Evolutionary conservation across 2,797 vertebrate species (phyloP), one percentile per base, ranked within the genome.

Genomic region (Bovichtus diacanthus): DNA sequence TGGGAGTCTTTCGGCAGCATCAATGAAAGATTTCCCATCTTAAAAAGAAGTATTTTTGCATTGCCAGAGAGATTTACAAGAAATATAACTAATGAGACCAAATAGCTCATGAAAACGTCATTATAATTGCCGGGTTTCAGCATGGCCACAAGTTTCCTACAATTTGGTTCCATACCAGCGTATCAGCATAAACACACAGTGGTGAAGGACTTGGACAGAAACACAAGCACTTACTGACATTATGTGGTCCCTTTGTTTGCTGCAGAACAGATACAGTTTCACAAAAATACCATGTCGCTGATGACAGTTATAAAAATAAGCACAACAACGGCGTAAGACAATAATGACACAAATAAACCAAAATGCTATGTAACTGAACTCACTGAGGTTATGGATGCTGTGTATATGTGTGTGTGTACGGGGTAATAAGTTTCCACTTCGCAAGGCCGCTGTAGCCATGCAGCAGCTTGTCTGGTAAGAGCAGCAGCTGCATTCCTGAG

Each of bases 401-500:
- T 23, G 12, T 60, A 46, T 56, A 65, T 46, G 31, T 49, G 21
- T 11, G 18, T 39, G 64, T 25, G n/a, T 56, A 63, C 56, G 36
- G 50, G 50, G 56, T 53, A 56, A 51, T 70, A 49, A 39, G 72
- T 60, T 80, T 80, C 76, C 50, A 44, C 76, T 61, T 78, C 81
- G 76, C 43, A 34, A 80, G 80, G 78, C 83, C 38, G 47, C 44
- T 67, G 79, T 18, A 87, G 91, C 92, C 89, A 11, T 93, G 95
- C 93, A 94, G 92, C 89, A 84, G 93, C 94, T 90, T 95, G 94
- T 91, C 91, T 88, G 69, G 68, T 84, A 81, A 90, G 84, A 92
- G 85, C 87, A 86, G 87, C 67, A 79, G 80, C 88, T 71, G 74
- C 94, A 95, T 95, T 95, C 95, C 93, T 92, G 70, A 93, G 83